Conservation (phyloP, 2,797 vertebrate species). For the Falco peregrinus region DNA sequence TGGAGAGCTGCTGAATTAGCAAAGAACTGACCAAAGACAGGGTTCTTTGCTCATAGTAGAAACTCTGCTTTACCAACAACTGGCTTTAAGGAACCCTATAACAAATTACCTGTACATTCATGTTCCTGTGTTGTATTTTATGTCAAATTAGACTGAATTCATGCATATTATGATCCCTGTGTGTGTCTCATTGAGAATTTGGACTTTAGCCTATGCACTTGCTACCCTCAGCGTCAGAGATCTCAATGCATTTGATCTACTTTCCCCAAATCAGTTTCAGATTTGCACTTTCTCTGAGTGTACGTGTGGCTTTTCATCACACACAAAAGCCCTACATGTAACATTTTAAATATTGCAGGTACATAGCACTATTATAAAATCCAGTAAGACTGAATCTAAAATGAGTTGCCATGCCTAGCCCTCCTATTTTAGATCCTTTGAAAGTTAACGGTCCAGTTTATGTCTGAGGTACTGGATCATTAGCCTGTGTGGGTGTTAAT, state of each 20-base stretch:
- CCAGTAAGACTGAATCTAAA: not conserved
- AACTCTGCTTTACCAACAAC: not conserved
- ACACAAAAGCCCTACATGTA: accelerated
- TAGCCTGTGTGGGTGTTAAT: not conserved
- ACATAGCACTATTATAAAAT: not conserved
- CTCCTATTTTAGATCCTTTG: not conserved
- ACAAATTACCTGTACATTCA: not conserved
- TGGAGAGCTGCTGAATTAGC: not conserved
- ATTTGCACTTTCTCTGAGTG: not conserved
- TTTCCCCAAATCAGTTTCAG: not conserved
- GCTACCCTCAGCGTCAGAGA: not conserved
- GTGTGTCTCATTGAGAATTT: not conserved
- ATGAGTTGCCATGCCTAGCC: not conserved
- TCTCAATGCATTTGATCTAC: not conserved
- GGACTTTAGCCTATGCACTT: not conserved
- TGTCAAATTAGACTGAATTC: not conserved
- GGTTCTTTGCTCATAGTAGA: not conserved
- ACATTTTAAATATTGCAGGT: not conserved
- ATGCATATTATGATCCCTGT: not conserved
- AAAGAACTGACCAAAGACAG: not conserved
- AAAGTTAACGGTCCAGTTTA: conserved; percentile 37
- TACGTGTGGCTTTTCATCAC: not conserved
- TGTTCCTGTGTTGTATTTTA: not conserved
- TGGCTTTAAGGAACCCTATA: not conserved
- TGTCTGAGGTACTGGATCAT: not conserved